phyloP scores from a whole-genome alignment of 2,888 invertebrate genomes.

The Clostera curtula region DNA sequence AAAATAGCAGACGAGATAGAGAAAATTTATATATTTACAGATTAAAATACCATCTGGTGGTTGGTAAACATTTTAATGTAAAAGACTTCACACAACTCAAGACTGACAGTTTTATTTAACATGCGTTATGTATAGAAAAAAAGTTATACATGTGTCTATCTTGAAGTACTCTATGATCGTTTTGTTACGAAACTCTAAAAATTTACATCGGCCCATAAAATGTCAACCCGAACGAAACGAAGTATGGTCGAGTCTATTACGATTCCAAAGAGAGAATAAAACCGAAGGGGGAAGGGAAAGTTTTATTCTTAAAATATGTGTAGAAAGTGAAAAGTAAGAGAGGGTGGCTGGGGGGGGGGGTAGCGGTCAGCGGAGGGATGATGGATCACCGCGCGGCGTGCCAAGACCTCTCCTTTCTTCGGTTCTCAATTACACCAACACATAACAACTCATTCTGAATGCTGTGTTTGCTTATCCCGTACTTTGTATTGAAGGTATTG shows the following conservation, averaged over 20 bases:
- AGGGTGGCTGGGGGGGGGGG: conserved; percentile 38
- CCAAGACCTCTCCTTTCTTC: conserved; percentile 54
- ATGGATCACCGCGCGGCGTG: conserved; percentile 67
- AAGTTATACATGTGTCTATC: too few relatives aligned
- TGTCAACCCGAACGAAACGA: conserved; percentile 44
- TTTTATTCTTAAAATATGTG: conserved; percentile 76
- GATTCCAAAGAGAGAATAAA: conserved; percentile 54
- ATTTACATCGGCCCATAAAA: conserved; percentile 41
- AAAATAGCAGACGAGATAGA: too few relatives aligned
- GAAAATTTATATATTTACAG: too few relatives aligned
- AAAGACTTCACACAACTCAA: too few relatives aligned
- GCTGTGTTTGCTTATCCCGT: conserved; percentile 25
- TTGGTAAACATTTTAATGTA: too few relatives aligned
- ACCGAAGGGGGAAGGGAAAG: conserved; percentile 58
- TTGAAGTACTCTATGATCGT: too few relatives aligned
- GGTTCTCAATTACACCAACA: conserved; percentile 67
- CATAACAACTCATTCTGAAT: conserved; percentile 46
- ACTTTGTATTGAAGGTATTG: conserved; percentile 11
- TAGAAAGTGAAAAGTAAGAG: conserved; percentile 74
- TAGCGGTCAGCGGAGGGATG: conserved; percentile 69
- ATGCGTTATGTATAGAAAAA: too few relatives aligned
- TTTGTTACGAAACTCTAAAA: too few relatives aligned
- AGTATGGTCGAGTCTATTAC: conserved; percentile 47
- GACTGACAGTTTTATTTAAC: too few relatives aligned
- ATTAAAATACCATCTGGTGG: too few relatives aligned